These are phyloP conservation scores for Reticulitermes speratus DNA, from an alignment of 1,140 invertebrate species.

Conservation along the genomic window DNA sequence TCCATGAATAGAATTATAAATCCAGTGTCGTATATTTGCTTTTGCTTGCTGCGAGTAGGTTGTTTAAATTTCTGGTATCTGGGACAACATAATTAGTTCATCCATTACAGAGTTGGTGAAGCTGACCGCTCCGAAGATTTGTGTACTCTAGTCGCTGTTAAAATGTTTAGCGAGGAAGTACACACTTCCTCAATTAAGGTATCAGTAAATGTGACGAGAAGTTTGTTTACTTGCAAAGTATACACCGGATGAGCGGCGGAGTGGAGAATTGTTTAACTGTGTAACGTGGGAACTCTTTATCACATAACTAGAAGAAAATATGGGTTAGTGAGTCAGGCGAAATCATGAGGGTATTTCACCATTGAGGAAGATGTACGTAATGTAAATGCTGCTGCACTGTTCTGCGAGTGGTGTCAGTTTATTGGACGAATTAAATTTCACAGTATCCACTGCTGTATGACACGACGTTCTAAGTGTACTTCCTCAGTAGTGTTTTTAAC, in stretches of 20 bases:
- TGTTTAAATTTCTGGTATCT: too few relatives aligned
- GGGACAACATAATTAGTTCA: neutral
- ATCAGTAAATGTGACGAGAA: constrained; percentile 8
- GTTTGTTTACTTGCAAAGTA: neutral
- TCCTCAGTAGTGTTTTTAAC: too few relatives aligned
- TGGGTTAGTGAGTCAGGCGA: neutral
- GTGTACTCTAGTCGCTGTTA: neutral
- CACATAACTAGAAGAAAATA: neutral
- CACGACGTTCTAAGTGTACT: too few relatives aligned
- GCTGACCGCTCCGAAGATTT: neutral
- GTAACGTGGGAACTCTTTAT: constrained; percentile 8
- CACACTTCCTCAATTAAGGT: constrained; percentile 15
- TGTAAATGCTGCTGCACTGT: neutral
- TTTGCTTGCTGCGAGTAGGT: too few relatives aligned
- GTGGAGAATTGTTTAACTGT: neutral
- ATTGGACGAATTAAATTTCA: too few relatives aligned
- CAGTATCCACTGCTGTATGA: too few relatives aligned
- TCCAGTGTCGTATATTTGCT: too few relatives aligned
- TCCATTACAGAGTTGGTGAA: neutral
- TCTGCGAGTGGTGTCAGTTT: neutral
- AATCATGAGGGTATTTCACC: neutral
- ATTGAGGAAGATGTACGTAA: neutral
- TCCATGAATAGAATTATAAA: too few relatives aligned
- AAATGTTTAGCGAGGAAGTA: neutral
- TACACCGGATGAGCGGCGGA: neutral